Percentiles rank a stretch among this genome's conserved stretches.
Conservation (phyloP, 2,888 invertebrate genomes). For the Muschampia plurimacula region DNA sequence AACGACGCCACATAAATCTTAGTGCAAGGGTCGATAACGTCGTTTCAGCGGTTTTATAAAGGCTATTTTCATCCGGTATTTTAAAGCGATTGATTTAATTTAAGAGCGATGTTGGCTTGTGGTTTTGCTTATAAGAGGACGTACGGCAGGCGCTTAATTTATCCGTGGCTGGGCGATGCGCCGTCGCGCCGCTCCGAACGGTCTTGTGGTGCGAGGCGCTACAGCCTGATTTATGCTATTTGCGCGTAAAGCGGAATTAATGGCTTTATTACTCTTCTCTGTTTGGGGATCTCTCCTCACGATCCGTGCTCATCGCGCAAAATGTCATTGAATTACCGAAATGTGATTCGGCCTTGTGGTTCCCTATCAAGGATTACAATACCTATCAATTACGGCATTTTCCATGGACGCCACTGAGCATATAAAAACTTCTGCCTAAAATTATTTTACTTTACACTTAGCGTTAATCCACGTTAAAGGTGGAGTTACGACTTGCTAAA, state of each 20-base stretch:
- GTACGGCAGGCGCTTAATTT: slow-evolving; percentile 77
- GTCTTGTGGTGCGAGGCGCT: slow-evolving; percentile 76
- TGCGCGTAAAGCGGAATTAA: slow-evolving; percentile 84
- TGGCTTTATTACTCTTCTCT: slow-evolving; percentile 83
- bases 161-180: slow-evolving; percentile 62
- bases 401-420: slow-evolving; percentile 13
- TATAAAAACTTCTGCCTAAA: slow-evolving; percentile 35
- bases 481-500: slow-evolving; percentile 39
- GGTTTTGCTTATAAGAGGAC: slow-evolving; percentile 58
- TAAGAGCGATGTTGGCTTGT: slow-evolving; percentile 56
- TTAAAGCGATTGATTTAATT: slow-evolving; percentile 59
- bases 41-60: slow-evolving; percentile 37
- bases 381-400: slow-evolving; percentile 30
- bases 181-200: slow-evolving; percentile 64
- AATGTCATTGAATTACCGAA: slow-evolving; percentile 36
- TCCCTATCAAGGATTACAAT: slow-evolving; percentile 32
- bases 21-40: slow-evolving; percentile 28
- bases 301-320: slow-evolving; percentile 36
- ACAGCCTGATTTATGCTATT: slow-evolving; percentile 84
- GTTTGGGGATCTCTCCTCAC: slow-evolving; percentile 70
- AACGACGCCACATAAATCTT: slow-evolving; percentile 36
- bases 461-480: slow-evolving; percentile 35
- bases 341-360: slow-evolving; percentile 41
- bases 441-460: slow-evolving; percentile 37
- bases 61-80: slow-evolving; percentile 37